Evolutionary conservation across 2,888 invertebrate genomes (phyloP).

Genomic region (Drosophila diplacantha): DNA sequence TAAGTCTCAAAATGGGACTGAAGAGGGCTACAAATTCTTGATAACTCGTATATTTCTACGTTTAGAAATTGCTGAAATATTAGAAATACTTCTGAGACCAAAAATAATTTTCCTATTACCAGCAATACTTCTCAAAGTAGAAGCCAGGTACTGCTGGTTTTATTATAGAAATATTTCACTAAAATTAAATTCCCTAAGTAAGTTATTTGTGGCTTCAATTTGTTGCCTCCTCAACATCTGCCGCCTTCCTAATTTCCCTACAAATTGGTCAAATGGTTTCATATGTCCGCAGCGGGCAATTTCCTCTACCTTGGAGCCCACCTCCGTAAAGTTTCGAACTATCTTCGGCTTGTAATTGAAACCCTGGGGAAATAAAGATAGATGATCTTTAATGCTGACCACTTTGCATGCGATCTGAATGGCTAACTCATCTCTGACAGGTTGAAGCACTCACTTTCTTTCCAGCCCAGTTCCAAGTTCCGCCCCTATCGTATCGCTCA

Average conservation of each 20-base stretch:
- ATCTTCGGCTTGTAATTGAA: constrained; percentile 34
- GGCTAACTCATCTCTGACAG: constrained; percentile 56
- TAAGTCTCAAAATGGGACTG: neutral
- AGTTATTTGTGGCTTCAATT: constrained; percentile 1
- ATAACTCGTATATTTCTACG: neutral
- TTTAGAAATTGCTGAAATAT: neutral
- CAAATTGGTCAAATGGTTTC: constrained; percentile 18
- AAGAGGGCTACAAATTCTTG: neutral
- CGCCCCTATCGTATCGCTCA: constrained; percentile 46
- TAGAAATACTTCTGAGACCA: neutral
- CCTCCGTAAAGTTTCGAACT: constrained; percentile 7
- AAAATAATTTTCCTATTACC: neutral
- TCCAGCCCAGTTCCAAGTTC: constrained; percentile 24
- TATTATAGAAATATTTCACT: neutral
- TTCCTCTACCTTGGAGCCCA: constrained; percentile 1
- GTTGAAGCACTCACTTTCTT: constrained; percentile 54
- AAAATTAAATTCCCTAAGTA: neutral
- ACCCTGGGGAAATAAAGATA: constrained; percentile 25
- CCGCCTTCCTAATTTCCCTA: constrained; percentile 6
- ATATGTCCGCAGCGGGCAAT: constrained; percentile 3
- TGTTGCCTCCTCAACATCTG: neutral
- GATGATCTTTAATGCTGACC: constrained; percentile 36
- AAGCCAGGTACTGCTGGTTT: no score
- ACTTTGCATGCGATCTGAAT: constrained; percentile 38
- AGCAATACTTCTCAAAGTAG: neutral